Conservation (phyloP, 1,140 invertebrate genomes). For the Papilio glaucus region DNA sequence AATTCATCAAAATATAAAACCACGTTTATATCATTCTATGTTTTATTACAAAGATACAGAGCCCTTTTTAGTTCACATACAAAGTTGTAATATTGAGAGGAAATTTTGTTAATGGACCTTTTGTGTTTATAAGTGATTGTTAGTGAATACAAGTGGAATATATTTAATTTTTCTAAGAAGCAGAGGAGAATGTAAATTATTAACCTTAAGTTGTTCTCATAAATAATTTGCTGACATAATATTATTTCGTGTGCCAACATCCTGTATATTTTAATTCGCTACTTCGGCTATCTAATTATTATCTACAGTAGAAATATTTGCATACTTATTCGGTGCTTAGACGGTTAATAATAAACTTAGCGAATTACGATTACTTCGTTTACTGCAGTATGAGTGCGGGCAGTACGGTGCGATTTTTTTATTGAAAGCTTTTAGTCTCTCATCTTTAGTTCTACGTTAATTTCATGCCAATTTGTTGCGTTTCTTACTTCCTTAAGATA, state of each 20-base stretch:
- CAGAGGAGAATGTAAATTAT: conserved; percentile 21
- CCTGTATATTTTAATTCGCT: conserved; percentile 32
- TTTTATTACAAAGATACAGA: neutral
- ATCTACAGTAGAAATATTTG: conserved; percentile 24
- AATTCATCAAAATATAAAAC: conserved; percentile 39
- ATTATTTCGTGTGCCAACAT: conserved; percentile 29
- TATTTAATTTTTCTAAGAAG: neutral
- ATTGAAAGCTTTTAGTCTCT: conserved; percentile 9
- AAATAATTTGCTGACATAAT: conserved; percentile 21
- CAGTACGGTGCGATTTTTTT: conserved; percentile 12
- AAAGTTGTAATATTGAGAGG: neutral
- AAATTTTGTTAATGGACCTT: neutral
- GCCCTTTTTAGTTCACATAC: neutral
- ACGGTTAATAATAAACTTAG: neutral
- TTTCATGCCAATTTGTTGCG: conserved; percentile 61
- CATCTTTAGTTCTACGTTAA: conserved; percentile 31
- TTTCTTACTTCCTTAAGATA: conserved; percentile 86
- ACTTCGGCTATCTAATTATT: conserved; percentile 20
- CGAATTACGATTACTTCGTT: conserved; percentile 7
- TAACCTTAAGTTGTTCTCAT: conserved; percentile 18
- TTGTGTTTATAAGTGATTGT: neutral
- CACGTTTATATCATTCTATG: neutral
- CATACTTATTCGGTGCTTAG: conserved; percentile 16
- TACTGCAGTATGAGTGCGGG: neutral
- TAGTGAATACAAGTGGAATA: conserved; percentile 3